Percentiles rank a stretch among this genome's conserved stretches.
Conservation (phyloP, 2,797 vertebrate genomes). For the Crypturellus tataupa region DNA sequence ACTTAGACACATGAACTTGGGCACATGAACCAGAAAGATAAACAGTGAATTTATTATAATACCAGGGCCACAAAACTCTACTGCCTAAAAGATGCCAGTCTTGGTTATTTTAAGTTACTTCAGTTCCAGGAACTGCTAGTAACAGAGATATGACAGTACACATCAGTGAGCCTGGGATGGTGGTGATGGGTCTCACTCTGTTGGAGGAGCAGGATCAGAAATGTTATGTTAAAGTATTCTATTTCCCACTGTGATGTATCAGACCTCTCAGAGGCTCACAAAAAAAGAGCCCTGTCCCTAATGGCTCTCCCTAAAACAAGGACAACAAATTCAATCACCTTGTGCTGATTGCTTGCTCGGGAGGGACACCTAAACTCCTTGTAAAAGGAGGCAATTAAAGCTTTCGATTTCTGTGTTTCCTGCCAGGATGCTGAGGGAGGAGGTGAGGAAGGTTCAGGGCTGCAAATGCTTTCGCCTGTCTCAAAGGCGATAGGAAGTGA, state of each 20-base stretch:
- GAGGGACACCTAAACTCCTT: neutral
- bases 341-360: neutral
- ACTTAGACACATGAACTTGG: neutral
- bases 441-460: neutral
- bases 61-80: neutral
- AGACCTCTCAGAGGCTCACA: accelerated
- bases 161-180: neutral
- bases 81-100: neutral
- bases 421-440: neutral
- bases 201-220: neutral
- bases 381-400: conserved; percentile 30
- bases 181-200: neutral
- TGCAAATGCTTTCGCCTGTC: conserved; percentile 6
- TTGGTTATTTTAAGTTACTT: neutral
- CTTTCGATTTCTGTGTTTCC: conserved; percentile 39
- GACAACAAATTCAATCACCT: neutral
- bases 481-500: conserved; percentile 34
- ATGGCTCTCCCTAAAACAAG: neutral
- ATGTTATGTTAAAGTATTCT: neutral
- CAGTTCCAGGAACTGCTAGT: neutral
- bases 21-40: neutral
- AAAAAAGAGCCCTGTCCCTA: neutral
- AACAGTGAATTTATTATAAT: neutral
- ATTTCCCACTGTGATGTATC: neutral
- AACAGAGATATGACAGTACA: neutral